These are phyloP conservation scores for Herpetotheres cachinnans DNA, from an alignment of 2,113 vertebrate species.

Conservation along the genomic window DNA sequence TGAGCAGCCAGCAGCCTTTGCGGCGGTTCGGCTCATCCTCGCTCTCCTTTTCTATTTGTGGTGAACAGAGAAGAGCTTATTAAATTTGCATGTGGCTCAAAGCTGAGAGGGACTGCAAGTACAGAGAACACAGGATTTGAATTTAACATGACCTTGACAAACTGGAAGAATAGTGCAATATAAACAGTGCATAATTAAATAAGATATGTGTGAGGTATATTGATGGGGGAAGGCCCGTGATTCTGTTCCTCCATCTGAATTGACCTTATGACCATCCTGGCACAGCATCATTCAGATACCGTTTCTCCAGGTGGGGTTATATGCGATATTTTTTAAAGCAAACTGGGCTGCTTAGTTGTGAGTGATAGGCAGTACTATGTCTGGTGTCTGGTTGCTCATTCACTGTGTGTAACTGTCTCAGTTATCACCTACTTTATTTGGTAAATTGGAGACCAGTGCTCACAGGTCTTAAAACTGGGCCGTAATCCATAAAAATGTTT, in stretches of 20 bases:
- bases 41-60: neutral
- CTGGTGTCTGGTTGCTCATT: neutral
- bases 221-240: neutral
- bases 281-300: rapidly evolving
- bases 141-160: neutral
- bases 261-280: rapidly evolving
- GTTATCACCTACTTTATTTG: neutral
- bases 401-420: neutral
- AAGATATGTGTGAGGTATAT: neutral
- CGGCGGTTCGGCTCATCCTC: rapidly evolving
- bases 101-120: neutral
- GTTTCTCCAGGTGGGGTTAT: neutral
- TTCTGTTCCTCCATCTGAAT: neutral
- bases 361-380: neutral
- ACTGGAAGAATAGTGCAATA: neutral
- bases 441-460: neutral
- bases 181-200: neutral
- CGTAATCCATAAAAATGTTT: neutral
- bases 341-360: neutral
- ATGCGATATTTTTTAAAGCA: neutral
- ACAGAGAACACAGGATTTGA: neutral
- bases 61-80: neutral
- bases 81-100: neutral
- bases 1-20: neutral
- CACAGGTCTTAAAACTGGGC: neutral